Evolutionary conservation across 1,140 invertebrate genomes (phyloP), one percentile per base, ranked within the genome.

Genomic region (Hestina assimilis): DNA sequence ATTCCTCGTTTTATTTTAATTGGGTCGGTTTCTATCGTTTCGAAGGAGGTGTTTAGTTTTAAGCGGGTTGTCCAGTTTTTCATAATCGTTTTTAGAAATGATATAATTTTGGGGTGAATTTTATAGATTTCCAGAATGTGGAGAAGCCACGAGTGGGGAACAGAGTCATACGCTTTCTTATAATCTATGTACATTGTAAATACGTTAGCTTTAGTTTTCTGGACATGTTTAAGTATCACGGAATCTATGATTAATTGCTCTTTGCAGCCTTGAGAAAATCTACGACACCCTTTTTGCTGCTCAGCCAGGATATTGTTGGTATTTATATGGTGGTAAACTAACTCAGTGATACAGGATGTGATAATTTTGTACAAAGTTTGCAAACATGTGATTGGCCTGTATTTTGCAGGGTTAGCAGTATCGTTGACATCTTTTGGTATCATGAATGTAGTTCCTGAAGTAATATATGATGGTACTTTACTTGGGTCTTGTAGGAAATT

Each of bases 171-270:
- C 1, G 42, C 52, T 29, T 55, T 45, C 19, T 21, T 33, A 35
- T 55, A 55, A 4, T 54, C 40, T 33, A 54, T 54, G 19, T 43
- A 54, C 51, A 54, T 54, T 7, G 40, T 42, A 54, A 29, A 61
- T 51, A 64, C 20, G 15, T 64, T 40, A 15, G 12, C 24, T 38
- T 59, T 64, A 0, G 35, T 12, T 46, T 42, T 29, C n/a, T 45
- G 20, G 3, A 28, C 28, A 7, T 28, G 14, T 41, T 50, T 31
- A n/a, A 31, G 29, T 4, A 31, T n/a, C 4, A 31, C 29, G 8
- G 29, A 31, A 31, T 31, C 29, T 31, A 31, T 31, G n/a, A n/a
- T n/a, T n/a, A n/a, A n/a, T 26, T 26, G 24, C 9, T 26, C 24
- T 9, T 26, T 26, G 9, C 24, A 26, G 4, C 24, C 24, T 26